Percentiles rank a stretch among this genome's conserved stretches.
Conservation (phyloP, 2,797 vertebrate species). For the Notamacropus eugenii region DNA sequence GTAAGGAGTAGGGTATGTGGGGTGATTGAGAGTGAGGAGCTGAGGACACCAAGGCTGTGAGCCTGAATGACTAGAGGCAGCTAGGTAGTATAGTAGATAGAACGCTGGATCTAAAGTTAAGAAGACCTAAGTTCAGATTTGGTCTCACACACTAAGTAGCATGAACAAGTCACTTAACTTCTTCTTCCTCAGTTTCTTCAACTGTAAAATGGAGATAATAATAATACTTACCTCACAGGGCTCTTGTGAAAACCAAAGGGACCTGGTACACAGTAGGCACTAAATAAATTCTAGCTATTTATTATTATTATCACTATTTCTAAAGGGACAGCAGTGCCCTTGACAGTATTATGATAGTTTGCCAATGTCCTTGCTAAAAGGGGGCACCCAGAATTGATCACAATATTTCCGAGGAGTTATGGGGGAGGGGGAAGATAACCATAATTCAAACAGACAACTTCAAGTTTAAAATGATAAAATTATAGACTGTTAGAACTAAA, state of each 20-base stretch:
- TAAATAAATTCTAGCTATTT: not conserved
- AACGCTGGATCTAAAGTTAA: not conserved
- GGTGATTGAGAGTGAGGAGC: not conserved
- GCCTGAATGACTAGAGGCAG: not conserved
- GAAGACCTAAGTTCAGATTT: not conserved
- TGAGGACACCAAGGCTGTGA: not conserved
- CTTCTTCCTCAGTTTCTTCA: not conserved
- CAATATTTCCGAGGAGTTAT: constrained; percentile 20
- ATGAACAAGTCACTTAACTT: not conserved
- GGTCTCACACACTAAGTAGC: not conserved
- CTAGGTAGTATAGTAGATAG: not conserved
- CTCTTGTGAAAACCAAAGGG: not conserved
- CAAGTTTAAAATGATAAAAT: not conserved
- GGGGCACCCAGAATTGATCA: not conserved
- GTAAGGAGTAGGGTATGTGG: not conserved
- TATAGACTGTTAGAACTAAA: not conserved
- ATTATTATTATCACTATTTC: not conserved
- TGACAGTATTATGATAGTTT: not conserved
- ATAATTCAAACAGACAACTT: not conserved
- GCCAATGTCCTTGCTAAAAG: not conserved
- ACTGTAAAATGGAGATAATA: not conserved
- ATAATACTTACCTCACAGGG: not conserved
- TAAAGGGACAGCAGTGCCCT: not conserved
- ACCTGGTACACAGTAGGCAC: not conserved
- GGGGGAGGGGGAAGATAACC: not conserved